Evolutionary conservation across 2,888 invertebrate genomes (phyloP), one percentile per base, ranked within the genome.

Genomic region (Drosophila helvetica): DNA sequence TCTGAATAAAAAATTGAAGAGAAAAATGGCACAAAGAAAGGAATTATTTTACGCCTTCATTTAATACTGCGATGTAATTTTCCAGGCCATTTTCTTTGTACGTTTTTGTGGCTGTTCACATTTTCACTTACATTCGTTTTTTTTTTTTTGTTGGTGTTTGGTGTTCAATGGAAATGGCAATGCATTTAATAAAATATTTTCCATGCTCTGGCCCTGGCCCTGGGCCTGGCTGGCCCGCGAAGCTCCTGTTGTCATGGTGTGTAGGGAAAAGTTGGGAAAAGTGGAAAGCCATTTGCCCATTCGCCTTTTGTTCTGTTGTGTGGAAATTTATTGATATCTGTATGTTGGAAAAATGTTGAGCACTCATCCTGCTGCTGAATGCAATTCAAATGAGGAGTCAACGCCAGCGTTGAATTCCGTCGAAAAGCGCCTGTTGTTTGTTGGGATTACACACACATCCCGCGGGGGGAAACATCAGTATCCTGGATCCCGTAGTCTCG

Each of bases 331-430:
- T 79, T 74, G 64, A 67, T 62, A 61, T 50, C 42, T 73, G 55
- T 52, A 52, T 43, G 48, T 46, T 30, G 79, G 79, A 75, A 87
- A 70, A 86, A 80, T 88, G 77, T 88, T 79, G 79, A 83, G 84
- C 77, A 73, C 38, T 38, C 72, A 73, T 73, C 77, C n/a, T 7
- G 74, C 22, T 22, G 22, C 22, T 2, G 74, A 83, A 88, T 80
- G 84, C 79, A 83, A 86, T 75, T 80, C 77, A 86, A 88, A 83
- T 80, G 75, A 74, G 77, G 69, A 88, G 75, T 70, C 74, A 74
- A 72, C 47, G 53, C 59, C 15, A 19, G 38, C 1, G 6, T 6
- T 15, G 46, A 30, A 25, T 25, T 38, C 45, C 42, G 47, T 18
- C 48, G 43, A 59, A 59, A 59, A 65, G 43, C 54, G 60, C 45